Percentiles rank a stretch among this genome's conserved stretches.
Conservation (phyloP, 2,888 invertebrate genomes). For the Tenthredo amoena region DNA sequence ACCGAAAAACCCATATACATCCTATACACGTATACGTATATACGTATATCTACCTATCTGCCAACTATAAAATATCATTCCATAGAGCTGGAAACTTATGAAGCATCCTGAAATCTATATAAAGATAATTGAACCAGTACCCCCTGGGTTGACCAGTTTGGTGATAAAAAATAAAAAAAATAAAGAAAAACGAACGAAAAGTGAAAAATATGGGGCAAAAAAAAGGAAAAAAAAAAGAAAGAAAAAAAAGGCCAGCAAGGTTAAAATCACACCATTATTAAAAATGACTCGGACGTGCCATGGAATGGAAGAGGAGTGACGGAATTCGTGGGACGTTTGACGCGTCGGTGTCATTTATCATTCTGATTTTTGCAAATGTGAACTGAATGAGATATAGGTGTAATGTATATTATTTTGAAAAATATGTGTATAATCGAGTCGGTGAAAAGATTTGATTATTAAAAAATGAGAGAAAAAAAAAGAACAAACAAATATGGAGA, state of each 20-base stretch:
- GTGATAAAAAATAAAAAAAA: neutral
- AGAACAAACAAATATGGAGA: neutral
- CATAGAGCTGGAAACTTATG: neutral
- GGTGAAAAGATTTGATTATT: neutral
- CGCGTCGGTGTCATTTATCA: conserved; percentile 31
- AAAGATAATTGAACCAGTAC: neutral
- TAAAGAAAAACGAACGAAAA: neutral
- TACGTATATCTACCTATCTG: neutral
- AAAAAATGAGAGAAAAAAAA: neutral
- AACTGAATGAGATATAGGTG: neutral
- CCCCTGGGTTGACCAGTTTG: neutral
- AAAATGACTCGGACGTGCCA: conserved; percentile 25
- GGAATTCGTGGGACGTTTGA: conserved; percentile 22
- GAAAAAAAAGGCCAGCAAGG: neutral
- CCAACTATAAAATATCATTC: neutral
- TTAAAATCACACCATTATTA: conserved; percentile 31
- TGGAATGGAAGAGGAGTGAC: conserved; percentile 1
- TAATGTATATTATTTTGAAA: neutral
- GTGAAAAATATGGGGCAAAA: neutral
- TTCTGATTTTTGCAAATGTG: conserved; percentile 4
- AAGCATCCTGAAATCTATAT: neutral
- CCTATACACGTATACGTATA: neutral
- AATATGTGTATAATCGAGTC: neutral
- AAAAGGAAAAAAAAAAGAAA: too few species aligned
- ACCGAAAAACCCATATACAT: neutral